These are phyloP conservation scores for Tauraco erythrolophus DNA, from an alignment of 2,113 vertebrate species.

Conservation along the genomic window DNA sequence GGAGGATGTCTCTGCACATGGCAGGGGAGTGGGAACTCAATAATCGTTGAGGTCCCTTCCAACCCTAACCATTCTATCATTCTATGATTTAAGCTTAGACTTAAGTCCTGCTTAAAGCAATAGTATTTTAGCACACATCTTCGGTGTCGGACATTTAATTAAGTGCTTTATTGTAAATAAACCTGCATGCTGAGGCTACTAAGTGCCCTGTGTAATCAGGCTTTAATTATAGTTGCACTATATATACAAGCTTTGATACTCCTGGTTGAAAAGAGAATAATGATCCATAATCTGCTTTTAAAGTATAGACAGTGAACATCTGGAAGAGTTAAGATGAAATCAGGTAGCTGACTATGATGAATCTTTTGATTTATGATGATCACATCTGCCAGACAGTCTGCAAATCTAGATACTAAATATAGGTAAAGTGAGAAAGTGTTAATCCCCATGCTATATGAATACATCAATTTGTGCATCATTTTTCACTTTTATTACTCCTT, in stretches of 20 bases:
- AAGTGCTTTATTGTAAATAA: neutral
- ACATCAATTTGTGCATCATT: slow-evolving; percentile 13
- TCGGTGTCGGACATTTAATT: neutral
- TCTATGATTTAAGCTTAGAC: neutral
- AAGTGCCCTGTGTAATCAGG: neutral
- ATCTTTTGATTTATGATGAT: slow-evolving; percentile 57
- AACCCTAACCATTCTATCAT: too few species aligned
- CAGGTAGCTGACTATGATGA: slow-evolving; percentile 15
- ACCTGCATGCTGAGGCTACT: neutral
- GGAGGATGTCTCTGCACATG: too few species aligned
- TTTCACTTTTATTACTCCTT: slow-evolving; percentile 71
- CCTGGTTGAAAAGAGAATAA: neutral
- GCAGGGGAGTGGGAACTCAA: too few species aligned
- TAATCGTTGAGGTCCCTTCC: too few species aligned
- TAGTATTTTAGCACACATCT: neutral
- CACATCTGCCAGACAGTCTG: slow-evolving; percentile 24
- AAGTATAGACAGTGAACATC: slow-evolving; percentile 33
- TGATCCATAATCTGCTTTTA: slow-evolving; percentile 22
- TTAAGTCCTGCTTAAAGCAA: neutral
- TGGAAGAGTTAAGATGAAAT: slow-evolving; percentile 42
- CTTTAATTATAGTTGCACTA: neutral
- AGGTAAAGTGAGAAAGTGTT: slow-evolving; percentile 33
- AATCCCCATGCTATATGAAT: slow-evolving; percentile 6
- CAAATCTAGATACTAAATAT: neutral
- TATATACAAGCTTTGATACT: neutral